phyloP scores from a whole-genome alignment of 2,113 vertebrate species.

The Balaeniceps rex region DNA sequence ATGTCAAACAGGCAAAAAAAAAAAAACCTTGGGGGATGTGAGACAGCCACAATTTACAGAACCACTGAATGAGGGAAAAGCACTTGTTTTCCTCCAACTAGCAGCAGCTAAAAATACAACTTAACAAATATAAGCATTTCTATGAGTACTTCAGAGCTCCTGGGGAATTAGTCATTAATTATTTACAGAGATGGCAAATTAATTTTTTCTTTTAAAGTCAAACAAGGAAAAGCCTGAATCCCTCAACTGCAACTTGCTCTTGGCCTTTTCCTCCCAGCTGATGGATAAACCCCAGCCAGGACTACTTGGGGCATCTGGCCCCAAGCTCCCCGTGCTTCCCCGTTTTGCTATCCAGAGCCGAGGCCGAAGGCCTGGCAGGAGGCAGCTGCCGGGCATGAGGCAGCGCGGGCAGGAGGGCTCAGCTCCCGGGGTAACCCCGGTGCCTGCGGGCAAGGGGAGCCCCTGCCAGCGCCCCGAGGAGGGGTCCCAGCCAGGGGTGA shows the following conservation, averaged over 20 bases:
- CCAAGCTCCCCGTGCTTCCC: not conserved
- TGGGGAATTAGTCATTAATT: conserved; percentile 20
- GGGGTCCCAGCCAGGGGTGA: no score
- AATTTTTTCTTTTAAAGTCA: conserved; percentile 24
- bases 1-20: not conserved
- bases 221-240: not conserved
- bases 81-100: not conserved
- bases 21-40: not conserved
- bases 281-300: not conserved
- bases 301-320: not conserved
- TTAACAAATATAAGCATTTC: conserved; percentile 21
- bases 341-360: not conserved
- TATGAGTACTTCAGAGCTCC: not conserved
- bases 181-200: not conserved
- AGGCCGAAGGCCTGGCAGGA: not conserved
- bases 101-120: conserved; percentile 35
- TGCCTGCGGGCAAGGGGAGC: not conserved
- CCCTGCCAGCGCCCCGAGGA: not conserved
- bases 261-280: not conserved
- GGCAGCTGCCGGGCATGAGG: not conserved
- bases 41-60: not conserved
- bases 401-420: not conserved
- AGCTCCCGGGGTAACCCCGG: not conserved
- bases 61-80: not conserved
- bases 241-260: not conserved